These are phyloP conservation scores for Trachythela sp. DNA, from an alignment of 64 coral and sea anemone species.

Conservation along the genomic window DNA sequence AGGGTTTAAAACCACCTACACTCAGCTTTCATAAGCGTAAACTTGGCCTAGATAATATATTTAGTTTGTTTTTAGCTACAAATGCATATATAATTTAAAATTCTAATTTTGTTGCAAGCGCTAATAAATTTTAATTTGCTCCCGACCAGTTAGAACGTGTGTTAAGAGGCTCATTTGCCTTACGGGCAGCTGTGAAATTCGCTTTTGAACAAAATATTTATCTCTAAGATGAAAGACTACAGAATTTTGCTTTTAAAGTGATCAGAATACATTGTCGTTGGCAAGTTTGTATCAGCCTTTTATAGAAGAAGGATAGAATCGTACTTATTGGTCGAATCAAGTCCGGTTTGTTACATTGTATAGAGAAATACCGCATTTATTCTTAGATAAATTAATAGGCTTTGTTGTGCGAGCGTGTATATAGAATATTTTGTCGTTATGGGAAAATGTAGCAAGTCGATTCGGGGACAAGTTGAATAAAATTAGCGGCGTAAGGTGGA, in stretches of 20 bases:
- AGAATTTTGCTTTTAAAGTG: not conserved
- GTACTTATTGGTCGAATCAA: not conserved
- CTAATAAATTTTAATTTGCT: constrained; percentile 31
- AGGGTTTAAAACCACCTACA: too few species aligned
- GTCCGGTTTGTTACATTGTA: not conserved
- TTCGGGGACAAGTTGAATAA: too few species aligned
- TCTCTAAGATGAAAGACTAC: not conserved
- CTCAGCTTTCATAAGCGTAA: too few species aligned
- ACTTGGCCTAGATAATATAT: too few species aligned
- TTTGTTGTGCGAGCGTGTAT: too few species aligned
- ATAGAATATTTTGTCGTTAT: too few species aligned
- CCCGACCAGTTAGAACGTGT: not conserved
- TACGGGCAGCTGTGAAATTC: constrained; percentile 5
- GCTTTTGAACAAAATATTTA: not conserved
- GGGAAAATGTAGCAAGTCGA: too few species aligned
- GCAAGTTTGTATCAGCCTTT: not conserved
- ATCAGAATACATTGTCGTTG: not conserved
- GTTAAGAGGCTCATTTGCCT: not conserved
- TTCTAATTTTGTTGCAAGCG: not conserved
- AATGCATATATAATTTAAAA: constrained; percentile 11
- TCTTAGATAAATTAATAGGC: too few species aligned
- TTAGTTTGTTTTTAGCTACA: not conserved
- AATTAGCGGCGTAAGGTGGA: too few species aligned
- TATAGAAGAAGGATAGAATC: not conserved
- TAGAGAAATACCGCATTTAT: too few species aligned